Evolutionary conservation across 2,113 vertebrate species (phyloP).

Genomic region (Antechinus stuartii): DNA sequence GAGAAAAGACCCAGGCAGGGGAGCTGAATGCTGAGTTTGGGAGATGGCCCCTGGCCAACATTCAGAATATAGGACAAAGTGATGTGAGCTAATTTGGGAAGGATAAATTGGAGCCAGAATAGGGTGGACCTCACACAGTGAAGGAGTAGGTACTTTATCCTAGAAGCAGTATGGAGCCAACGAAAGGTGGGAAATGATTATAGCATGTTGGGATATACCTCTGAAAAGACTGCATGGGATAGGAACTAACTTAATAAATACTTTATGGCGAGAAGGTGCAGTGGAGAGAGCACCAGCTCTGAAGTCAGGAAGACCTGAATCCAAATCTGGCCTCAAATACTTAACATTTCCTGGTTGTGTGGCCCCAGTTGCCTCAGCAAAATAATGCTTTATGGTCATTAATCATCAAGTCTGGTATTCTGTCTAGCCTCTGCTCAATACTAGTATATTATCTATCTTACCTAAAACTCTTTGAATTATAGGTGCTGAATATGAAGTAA

Average conservation of each 20-base stretch:
- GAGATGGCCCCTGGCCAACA: too few species aligned
- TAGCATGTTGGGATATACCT: not conserved
- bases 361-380: too few species aligned
- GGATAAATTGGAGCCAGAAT: not conserved
- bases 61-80: not conserved
- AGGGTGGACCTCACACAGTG: not conserved
- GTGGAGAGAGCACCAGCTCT: too few species aligned
- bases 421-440: not conserved
- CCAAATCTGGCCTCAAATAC: too few species aligned
- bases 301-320: too few species aligned
- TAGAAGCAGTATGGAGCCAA: not conserved
- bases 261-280: not conserved
- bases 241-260: too few species aligned
- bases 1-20: not conserved
- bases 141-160: not conserved
- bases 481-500: constrained; percentile 90
- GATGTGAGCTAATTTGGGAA: not conserved
- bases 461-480: constrained; percentile 55
- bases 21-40: not conserved
- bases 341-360: too few species aligned
- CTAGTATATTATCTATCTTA: constrained; percentile 44
- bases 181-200: not conserved
- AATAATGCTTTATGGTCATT: not conserved
- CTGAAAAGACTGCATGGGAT: not conserved
- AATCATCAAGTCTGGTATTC: not conserved